Conservation (phyloP, 2,888 invertebrate genomes). For the Thymelicus acteon region DNA sequence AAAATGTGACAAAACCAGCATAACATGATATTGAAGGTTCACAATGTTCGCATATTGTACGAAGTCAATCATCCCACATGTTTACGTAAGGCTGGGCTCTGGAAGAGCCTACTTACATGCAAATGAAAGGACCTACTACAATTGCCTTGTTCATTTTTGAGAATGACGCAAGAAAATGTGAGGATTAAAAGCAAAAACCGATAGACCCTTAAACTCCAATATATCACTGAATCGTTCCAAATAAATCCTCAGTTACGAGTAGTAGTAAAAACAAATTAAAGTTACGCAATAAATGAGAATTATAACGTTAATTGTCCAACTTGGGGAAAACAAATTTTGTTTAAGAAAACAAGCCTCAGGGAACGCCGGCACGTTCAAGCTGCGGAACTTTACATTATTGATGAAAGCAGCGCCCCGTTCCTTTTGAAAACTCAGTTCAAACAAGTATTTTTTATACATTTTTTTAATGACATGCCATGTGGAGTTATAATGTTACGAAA, state of each 20-base stretch:
- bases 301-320: constrained; percentile 9
- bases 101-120: too few species aligned
- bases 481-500: background rate
- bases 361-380: background rate
- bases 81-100: too few species aligned
- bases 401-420: constrained; percentile 4
- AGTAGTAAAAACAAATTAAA: background rate
- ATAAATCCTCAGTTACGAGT: background rate
- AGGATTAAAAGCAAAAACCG: too few species aligned
- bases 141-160: too few species aligned
- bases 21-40: too few species aligned
- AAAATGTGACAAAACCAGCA: too few species aligned
- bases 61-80: too few species aligned
- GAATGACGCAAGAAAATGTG: too few species aligned
- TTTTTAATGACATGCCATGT: background rate
- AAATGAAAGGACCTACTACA: too few species aligned
- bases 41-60: too few species aligned
- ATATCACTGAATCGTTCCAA: background rate
- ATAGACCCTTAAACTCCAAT: background rate
- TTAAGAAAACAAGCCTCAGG: constrained; percentile 16
- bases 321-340: constrained; percentile 4
- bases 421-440: background rate
- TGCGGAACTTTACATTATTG: constrained; percentile 14
- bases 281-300: constrained; percentile 7
- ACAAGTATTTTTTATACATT: constrained; percentile 2